These are phyloP conservation scores for Arizona elegans DNA, from an alignment of 2,113 vertebrate species.

Conservation along the genomic window DNA sequence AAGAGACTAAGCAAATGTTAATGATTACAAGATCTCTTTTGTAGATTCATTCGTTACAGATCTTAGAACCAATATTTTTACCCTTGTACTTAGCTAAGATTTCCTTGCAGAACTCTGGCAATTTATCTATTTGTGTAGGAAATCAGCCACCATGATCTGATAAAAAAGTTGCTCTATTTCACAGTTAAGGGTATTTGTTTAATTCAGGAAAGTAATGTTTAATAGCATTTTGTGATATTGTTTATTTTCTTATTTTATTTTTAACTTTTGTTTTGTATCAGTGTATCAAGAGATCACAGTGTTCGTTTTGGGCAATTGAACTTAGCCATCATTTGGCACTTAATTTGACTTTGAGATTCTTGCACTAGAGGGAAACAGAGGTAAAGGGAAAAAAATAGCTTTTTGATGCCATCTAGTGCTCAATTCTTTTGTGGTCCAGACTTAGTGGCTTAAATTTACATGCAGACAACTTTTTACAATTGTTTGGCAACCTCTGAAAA, in stretches of 20 bases:
- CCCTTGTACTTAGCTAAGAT: not conserved
- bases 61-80: not conserved
- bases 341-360: not conserved
- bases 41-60: not conserved
- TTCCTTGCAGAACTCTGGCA: not conserved
- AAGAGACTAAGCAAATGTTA: not conserved
- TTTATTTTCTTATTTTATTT: not conserved
- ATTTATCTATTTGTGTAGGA: not conserved
- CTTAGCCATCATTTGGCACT: not conserved
- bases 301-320: not conserved
- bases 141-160: not conserved
- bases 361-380: not conserved
- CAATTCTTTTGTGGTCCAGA: not conserved
- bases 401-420: not conserved
- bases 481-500: not conserved
- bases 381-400: not conserved
- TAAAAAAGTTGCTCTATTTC: not conserved
- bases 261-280: not conserved
- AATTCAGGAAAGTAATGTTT: not conserved
- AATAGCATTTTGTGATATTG: not conserved
- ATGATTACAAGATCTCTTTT: not conserved
- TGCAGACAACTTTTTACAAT: not conserved
- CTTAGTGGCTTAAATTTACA: not conserved
- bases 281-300: not conserved
- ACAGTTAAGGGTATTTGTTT: not conserved